A percentile compares a stretch with the other conserved stretches of the same genome.
Conservation (phyloP, 2,888 invertebrate genomes). For the Dryocosmus kuriphilus region DNA sequence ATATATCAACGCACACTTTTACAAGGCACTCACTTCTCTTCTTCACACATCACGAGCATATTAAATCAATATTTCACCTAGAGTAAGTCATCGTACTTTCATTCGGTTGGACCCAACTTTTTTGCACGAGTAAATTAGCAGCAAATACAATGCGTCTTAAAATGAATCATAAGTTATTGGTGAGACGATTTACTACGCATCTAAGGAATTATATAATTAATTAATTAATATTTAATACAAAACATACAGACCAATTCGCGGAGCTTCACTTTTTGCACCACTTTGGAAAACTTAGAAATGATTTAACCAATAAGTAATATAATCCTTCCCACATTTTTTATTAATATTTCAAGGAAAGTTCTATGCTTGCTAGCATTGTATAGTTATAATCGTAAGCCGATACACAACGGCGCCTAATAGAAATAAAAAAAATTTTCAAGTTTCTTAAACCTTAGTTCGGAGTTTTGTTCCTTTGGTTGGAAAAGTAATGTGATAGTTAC, state of each 20-base stretch:
- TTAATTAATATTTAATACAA: not conserved
- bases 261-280: slow-evolving; percentile 32
- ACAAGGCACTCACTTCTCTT: slow-evolving; percentile 1
- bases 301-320: slow-evolving; percentile 22
- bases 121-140: slow-evolving; percentile 15
- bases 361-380: slow-evolving; percentile 9
- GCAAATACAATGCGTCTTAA: not conserved
- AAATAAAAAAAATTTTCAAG: no score
- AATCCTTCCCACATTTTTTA: slow-evolving; percentile 18
- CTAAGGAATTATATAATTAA: not conserved
- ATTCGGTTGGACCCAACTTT: not conserved
- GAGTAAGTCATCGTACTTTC: slow-evolving; percentile 5
- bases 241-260: slow-evolving; percentile 38
- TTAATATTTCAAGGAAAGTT: not conserved
- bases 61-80: slow-evolving; percentile 6
- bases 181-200: not conserved
- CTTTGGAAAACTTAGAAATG: slow-evolving; percentile 17
- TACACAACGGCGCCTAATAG: not conserved
- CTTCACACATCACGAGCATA: slow-evolving; percentile 19
- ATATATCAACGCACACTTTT: slow-evolving; percentile 11
- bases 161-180: not conserved
- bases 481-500: no score
- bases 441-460: no score
- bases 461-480: no score
- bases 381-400: not conserved